Percentiles rank a stretch among this genome's conserved stretches.
phyloP scores from a whole-genome alignment of 2,888 invertebrate species.

The Neria commutata region DNA sequence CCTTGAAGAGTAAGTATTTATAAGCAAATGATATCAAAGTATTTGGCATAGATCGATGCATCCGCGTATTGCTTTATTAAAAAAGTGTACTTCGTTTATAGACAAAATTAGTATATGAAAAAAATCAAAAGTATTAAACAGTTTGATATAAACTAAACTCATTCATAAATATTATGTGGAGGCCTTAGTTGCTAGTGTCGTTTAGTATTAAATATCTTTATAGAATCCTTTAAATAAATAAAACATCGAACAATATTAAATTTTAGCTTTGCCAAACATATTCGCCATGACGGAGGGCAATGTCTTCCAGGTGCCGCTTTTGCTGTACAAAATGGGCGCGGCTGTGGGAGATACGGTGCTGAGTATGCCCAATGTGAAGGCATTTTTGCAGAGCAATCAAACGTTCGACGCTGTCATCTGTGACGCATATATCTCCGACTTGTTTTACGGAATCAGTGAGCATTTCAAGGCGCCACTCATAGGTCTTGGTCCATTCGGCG shows the following conservation, averaged over 20 bases:
- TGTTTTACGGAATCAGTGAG: slow-evolving; percentile 54
- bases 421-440: slow-evolving; percentile 59
- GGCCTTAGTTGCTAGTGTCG: slow-evolving; percentile 22
- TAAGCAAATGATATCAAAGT: too few species aligned
- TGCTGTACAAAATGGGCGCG: slow-evolving; percentile 45
- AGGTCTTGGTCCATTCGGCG: slow-evolving; percentile 50
- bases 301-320: slow-evolving; percentile 33
- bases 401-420: slow-evolving; percentile 59
- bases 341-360: slow-evolving; percentile 40
- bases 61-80: neutral
- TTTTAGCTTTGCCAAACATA: too few species aligned
- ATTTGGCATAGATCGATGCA: too few species aligned
- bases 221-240: too few species aligned
- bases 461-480: slow-evolving; percentile 55
- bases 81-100: too few species aligned
- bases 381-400: slow-evolving; percentile 49
- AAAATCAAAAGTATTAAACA: too few species aligned
- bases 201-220: too few species aligned
- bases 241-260: too few species aligned
- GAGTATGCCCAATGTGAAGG: slow-evolving; percentile 36
- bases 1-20: slow-evolving; percentile 34
- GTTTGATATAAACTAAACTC: neutral
- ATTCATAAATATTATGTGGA: neutral
- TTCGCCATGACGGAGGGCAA: too few species aligned
- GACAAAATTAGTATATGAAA: too few species aligned